These are phyloP conservation scores for Actinia tenebrosa DNA, from an alignment of 64 coral and sea anemone species.

Conservation along the genomic window DNA sequence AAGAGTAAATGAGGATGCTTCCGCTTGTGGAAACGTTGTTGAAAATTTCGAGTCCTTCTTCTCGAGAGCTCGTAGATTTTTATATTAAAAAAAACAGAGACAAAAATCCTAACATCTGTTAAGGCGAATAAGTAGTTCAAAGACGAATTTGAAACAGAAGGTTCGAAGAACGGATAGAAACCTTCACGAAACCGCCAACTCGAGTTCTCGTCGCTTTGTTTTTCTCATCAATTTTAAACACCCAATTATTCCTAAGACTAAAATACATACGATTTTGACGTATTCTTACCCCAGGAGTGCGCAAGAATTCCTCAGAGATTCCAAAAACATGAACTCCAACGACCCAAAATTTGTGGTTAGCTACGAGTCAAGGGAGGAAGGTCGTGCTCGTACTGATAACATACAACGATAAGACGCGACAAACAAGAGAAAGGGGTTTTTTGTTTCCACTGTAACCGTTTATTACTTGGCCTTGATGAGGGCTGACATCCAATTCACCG, in stretches of 20 bases:
- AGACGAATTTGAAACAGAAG: neutral
- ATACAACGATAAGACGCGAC: neutral
- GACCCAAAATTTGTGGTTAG: neutral
- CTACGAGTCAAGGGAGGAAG: neutral
- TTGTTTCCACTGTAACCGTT: constrained; percentile 2
- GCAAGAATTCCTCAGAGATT: neutral
- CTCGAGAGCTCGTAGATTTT: neutral
- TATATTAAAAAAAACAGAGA: neutral
- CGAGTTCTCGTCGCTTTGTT: neutral
- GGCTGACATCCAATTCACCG: constrained; percentile 28
- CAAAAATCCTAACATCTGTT: neutral
- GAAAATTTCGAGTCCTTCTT: neutral
- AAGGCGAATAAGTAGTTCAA: neutral
- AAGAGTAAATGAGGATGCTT: neutral
- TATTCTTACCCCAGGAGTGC: neutral
- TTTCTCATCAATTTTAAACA: neutral
- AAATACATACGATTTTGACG: neutral
- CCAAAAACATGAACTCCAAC: neutral
- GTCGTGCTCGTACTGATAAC: neutral
- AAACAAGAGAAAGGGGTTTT: constrained; percentile 12
- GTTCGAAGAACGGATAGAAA: neutral
- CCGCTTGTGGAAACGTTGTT: neutral
- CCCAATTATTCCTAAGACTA: neutral
- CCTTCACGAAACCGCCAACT: neutral
- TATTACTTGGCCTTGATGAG: constrained; percentile 19